Evolutionary conservation across 2,113 vertebrate genomes (phyloP), one percentile per base, ranked within the genome.

Genomic region (Phoenicopterus ruber): DNA sequence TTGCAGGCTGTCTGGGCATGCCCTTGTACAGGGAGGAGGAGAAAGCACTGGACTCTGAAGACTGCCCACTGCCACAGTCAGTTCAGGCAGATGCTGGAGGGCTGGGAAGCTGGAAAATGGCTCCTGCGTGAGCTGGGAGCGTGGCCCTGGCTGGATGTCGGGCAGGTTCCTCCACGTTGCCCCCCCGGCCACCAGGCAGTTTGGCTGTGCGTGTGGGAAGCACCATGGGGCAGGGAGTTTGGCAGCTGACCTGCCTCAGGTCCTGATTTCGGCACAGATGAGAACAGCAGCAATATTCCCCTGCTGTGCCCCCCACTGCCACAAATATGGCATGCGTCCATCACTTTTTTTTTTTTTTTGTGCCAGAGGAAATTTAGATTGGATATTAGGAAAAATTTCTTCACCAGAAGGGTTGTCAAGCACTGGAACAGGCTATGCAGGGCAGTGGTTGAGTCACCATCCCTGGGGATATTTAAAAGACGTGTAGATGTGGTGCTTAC

Each of bases 181-280:
- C 46, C 32, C 26, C 62, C 26, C 69, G 71, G 29, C 7, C 36
- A 44, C 6, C 0, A 0, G 11, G 11, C 0, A 4, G 2, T 57
- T 59, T 55, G 44, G 29, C n/a, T 52, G 5, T 6, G 46, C 0
- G 0, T 32, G 6, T 12, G 67, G 71, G 47, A 59, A 62, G 9
- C 6, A 29, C 17, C 20, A 1, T 0, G 8, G 24, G 20, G 16
- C 17, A 49, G 49, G 17, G 46, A 34, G 28, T 25, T 19, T 70
- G 65, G 73, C n/a, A 59, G 9, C 40, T 18, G 34, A 61, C 14
- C 55, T 52, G 34, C 36, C 38, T 72, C 44, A 67, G 38, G 3
- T 22, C 22, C 40, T 40, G 32, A 5, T 74, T 58, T 52, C 44
- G 50, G 46, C 73, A 44, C 16, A 29, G 55, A 4, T 7, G 44